These are phyloP conservation scores for Rhinopomastus cyanomelas DNA, from an alignment of 2,113 vertebrate genomes.

Conservation along the genomic window DNA sequence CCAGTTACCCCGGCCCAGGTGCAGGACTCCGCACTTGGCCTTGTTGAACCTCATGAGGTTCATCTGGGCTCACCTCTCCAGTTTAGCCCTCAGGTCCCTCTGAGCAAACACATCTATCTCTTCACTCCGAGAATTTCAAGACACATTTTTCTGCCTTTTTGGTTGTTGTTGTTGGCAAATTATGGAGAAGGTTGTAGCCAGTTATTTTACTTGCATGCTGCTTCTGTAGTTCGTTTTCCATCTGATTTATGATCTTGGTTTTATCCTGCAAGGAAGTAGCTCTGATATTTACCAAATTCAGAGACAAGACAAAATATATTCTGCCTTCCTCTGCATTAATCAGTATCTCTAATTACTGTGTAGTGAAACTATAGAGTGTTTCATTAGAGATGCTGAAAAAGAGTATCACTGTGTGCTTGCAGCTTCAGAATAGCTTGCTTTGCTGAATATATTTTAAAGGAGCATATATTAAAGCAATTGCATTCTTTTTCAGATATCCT, in stretches of 20 bases:
- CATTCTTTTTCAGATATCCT: not conserved
- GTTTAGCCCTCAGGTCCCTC: too few relatives aligned
- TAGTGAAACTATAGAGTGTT: not conserved
- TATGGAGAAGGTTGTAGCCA: not conserved
- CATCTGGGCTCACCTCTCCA: too few relatives aligned
- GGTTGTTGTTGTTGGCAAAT: not conserved
- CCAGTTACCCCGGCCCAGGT: too few relatives aligned
- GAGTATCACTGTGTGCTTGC: not conserved
- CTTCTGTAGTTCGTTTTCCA: not conserved
- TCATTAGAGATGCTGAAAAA: not conserved
- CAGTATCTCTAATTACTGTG: not conserved
- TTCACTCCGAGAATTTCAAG: not conserved
- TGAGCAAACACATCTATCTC: too few relatives aligned
- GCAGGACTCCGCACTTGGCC: too few relatives aligned
- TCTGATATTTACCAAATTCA: not conserved
- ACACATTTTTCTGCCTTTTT: not conserved
- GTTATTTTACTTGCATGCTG: not conserved
- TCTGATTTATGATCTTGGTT: not conserved
- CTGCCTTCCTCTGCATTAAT: not conserved
- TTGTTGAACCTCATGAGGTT: too few relatives aligned
- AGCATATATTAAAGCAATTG: not conserved
- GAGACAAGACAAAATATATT: not conserved
- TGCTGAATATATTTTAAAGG: not conserved
- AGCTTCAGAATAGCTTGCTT: not conserved
- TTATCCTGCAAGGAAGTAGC: not conserved